Percentiles rank a stretch among this genome's conserved stretches.
phyloP scores from a whole-genome alignment of 1,140 invertebrate genomes.

The Microvelia longipes region DNA sequence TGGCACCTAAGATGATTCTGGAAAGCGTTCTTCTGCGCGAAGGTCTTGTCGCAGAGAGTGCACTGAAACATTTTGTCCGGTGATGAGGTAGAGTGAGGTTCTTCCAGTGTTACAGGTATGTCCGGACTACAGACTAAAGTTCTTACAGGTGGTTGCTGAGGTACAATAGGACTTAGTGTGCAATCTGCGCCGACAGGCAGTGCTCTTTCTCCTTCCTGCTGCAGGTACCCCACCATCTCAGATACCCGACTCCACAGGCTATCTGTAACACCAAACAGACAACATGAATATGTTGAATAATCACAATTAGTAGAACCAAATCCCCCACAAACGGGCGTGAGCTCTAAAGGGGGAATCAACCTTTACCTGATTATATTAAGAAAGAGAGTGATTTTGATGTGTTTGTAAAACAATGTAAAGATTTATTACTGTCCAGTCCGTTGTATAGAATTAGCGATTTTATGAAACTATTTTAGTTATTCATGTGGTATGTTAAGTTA shows the following conservation, averaged over 20 bases:
- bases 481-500: too few relatives aligned
- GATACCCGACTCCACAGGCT: slow-evolving; percentile 28
- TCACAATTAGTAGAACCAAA: slow-evolving; percentile 5
- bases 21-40: slow-evolving; percentile 40
- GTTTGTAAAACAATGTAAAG: too few relatives aligned
- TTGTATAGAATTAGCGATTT: too few relatives aligned
- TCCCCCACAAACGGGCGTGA: neutral
- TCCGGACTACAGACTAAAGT: slow-evolving; percentile 28
- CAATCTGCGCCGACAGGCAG: slow-evolving; percentile 24
- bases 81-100: slow-evolving; percentile 18
- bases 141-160: slow-evolving; percentile 19
- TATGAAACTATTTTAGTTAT: too few relatives aligned
- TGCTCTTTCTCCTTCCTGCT: slow-evolving; percentile 19
- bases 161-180: slow-evolving; percentile 20
- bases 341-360: neutral
- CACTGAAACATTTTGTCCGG: slow-evolving; percentile 32
- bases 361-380: neutral
- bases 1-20: slow-evolving; percentile 42
- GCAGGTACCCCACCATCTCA: slow-evolving; percentile 28
- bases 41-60: slow-evolving; percentile 40
- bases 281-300: neutral
- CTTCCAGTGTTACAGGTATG: slow-evolving; percentile 22
- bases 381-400: too few relatives aligned
- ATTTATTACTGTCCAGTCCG: too few relatives aligned
- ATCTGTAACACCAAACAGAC: slow-evolving; percentile 23